Conservation (phyloP, 2,888 invertebrate genomes). For the Pomacea canaliculata region DNA sequence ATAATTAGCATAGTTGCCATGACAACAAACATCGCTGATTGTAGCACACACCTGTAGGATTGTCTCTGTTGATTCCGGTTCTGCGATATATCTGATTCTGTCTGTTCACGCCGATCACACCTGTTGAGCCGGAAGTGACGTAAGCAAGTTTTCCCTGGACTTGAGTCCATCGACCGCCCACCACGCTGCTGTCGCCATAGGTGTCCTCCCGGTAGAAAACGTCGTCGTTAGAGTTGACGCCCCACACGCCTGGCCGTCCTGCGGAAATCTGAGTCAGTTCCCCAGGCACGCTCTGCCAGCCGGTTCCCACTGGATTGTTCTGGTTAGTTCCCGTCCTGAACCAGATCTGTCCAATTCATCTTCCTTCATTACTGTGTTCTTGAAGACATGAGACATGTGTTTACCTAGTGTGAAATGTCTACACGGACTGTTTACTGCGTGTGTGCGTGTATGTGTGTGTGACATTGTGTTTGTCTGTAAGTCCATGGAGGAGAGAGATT, state of each 20-base stretch:
- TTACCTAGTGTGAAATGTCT: too few relatives aligned
- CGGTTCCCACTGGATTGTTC: neutral
- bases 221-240: constrained; percentile 2
- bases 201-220: neutral
- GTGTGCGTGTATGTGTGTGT: too few relatives aligned
- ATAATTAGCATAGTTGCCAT: too few relatives aligned
- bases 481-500: too few relatives aligned
- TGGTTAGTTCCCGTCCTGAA: neutral
- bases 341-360: neutral
- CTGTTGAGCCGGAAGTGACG: neutral
- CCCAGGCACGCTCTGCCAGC: neutral
- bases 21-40: too few relatives aligned
- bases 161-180: neutral
- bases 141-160: neutral
- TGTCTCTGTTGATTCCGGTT: neutral
- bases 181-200: neutral
- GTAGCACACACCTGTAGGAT: neutral
- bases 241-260: neutral
- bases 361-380: too few relatives aligned
- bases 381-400: too few relatives aligned
- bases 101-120: neutral
- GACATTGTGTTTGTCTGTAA: too few relatives aligned
- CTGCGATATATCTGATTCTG: neutral
- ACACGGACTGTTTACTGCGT: too few relatives aligned
- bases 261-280: neutral